A percentile compares a stretch with the other conserved stretches of the same genome.
Conservation (phyloP, 2,113 vertebrate species). For the Cryptomyrus ogoouensis region DNA sequence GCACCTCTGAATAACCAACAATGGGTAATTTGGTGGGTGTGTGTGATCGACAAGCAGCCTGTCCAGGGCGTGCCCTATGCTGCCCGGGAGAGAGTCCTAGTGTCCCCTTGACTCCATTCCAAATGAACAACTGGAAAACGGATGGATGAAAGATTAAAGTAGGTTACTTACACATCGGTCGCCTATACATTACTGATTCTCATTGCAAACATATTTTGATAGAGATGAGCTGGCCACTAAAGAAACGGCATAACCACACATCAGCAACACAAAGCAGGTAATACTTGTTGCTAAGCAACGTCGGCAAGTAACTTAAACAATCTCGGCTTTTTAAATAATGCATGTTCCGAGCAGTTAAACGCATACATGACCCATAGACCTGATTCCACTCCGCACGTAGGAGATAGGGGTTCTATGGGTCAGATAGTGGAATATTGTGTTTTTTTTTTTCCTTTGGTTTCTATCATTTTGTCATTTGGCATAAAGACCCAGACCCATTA, state of each 20-base stretch:
- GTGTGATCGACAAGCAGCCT: neutral
- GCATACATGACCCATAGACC: neutral
- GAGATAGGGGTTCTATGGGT: neutral
- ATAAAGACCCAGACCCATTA: neutral
- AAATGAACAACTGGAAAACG: neutral
- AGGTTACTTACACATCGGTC: neutral
- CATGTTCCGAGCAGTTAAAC: neutral
- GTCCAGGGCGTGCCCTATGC: neutral
- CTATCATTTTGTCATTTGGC: neutral
- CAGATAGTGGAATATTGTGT: neutral
- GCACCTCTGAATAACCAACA: neutral
- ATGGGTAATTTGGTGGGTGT: neutral
- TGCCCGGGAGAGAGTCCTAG: neutral
- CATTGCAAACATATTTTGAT: neutral
- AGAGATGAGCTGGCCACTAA: neutral
- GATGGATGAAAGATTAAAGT: neutral
- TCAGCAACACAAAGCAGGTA: slow-evolving; percentile 14
- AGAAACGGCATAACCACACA: neutral
- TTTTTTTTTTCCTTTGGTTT: neutral
- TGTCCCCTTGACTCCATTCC: neutral
- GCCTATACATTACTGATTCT: neutral
- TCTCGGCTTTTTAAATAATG: slow-evolving; percentile 4
- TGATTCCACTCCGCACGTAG: neutral
- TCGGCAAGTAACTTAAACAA: neutral
- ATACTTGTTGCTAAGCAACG: slow-evolving; percentile 23